Base-by-base conservation (phyloP, 2,797 vertebrate genomes). In the Zenarchopterus dispar region DNA sequence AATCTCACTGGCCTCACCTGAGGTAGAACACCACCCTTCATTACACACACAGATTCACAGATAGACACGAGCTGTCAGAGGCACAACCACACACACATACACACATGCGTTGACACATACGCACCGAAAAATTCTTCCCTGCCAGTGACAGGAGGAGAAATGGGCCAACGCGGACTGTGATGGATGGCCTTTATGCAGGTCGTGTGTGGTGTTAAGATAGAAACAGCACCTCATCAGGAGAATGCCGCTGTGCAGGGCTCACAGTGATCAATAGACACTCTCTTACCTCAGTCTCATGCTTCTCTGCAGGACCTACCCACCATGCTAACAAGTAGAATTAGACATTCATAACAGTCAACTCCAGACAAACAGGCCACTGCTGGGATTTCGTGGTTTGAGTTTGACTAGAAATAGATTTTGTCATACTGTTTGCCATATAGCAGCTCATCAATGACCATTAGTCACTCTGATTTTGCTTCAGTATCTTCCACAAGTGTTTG, bases 121-220 rank as follows among this genome's bases (percentile, higher is more conserved):
- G 57, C 80, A 67, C 72, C 0, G 23, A 71, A 77, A 77, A 84
- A 81, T 73, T 84, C 81, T 68, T 73, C 82, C 79, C 88, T 63
- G 81, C 73, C 3, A 72, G 73, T 88, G 89, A 89, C 82, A 67
- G 84, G 84, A 80, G 82, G 77, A 88, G 84, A 90, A 91, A 87
- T 90, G 84, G 90, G 85, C 80, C 85, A 88, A 67, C 18, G 52
- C 55, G 26, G 41, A 50, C 69, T 59, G 64, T 92, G 91, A 93
- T 92, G 88, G 88, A 91, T 92, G 87, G 87, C 84, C 82, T 87
- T 86, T 87, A 87, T 89, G 82, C 84, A 85, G 86, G 89, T 90
- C 90, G 89, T 87, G 87, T 82, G 82, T 84, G 84, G 89, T 87
- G 88, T 92, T 91, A 92, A 91, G 80, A 87, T 84, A 90, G 87